Conservation (phyloP, 2,888 invertebrate genomes). For the Mythimna lalbum region DNA sequence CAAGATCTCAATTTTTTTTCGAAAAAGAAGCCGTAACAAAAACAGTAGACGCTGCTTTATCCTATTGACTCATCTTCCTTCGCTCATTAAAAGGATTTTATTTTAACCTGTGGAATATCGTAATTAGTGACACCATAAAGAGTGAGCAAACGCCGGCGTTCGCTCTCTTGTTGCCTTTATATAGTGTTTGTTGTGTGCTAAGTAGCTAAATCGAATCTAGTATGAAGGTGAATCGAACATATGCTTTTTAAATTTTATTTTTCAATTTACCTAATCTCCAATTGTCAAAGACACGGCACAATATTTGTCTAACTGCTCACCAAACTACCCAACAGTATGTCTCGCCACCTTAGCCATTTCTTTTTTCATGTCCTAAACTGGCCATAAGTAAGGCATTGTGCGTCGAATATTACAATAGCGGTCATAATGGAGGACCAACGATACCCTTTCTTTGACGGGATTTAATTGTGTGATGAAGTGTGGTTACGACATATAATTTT, state of each 20-base stretch:
- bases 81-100: background rate
- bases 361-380: constrained; percentile 89
- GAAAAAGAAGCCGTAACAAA: too few relatives aligned
- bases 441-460: constrained; percentile 88
- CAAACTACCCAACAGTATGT: constrained; percentile 64
- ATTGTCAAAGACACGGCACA: too few relatives aligned
- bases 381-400: constrained; percentile 89
- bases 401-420: constrained; percentile 87
- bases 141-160: too few relatives aligned
- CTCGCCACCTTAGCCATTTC: constrained; percentile 79
- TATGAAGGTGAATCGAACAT: too few relatives aligned
- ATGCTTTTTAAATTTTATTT: too few relatives aligned
- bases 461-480: constrained; percentile 91
- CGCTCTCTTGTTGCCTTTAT: too few relatives aligned
- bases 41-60: too few relatives aligned
- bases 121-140: too few relatives aligned
- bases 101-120: too few relatives aligned
- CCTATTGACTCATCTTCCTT: background rate
- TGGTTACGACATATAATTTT: constrained; percentile 86
- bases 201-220: background rate
- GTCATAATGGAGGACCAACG: constrained; percentile 87
- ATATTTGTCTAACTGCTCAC: constrained; percentile 15
- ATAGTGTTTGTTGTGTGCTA: too few relatives aligned
- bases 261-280: too few relatives aligned
- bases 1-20: too few relatives aligned